Evolutionary conservation across 2,113 vertebrate genomes (phyloP).

Genomic region (Phodopus roborovskii): DNA sequence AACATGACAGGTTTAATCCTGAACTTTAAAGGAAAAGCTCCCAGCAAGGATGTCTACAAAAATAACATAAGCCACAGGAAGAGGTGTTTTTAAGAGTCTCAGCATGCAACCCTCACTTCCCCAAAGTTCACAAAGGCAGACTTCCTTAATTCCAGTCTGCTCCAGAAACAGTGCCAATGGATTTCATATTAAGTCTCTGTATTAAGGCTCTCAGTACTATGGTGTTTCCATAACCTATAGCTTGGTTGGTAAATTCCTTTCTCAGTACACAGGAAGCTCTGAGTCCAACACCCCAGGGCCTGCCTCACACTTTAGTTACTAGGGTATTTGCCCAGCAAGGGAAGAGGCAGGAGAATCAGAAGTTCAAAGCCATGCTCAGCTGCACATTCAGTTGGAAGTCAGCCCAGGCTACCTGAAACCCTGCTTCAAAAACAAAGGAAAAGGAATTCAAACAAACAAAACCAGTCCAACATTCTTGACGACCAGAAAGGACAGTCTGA

Average conservation of each 20-base stretch:
- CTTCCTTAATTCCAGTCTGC: conserved; percentile 7
- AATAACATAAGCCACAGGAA: conserved; percentile 61
- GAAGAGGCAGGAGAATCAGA: neutral
- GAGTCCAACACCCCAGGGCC: neutral
- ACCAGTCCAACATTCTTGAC: neutral
- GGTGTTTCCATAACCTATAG: neutral
- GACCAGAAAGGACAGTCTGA: neutral
- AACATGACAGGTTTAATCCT: conserved; percentile 73
- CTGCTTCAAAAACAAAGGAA: neutral
- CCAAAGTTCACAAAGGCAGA: neutral
- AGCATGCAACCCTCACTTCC: neutral
- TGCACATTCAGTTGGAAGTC: neutral
- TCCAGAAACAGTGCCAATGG: neutral
- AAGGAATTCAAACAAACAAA: neutral
- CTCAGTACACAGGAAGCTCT: neutral
- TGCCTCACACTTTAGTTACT: neutral
- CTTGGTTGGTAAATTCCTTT: too few relatives aligned
- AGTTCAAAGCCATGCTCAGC: too few relatives aligned
- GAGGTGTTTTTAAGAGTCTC: neutral
- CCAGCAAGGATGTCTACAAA: conserved; percentile 79
- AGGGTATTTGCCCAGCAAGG: neutral
- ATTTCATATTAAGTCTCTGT: neutral
- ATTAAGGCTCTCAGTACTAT: neutral
- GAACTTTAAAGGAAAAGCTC: conserved; percentile 75
- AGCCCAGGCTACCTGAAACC: neutral